Evolutionary conservation across 2,797 vertebrate species (phyloP).

Genomic region (Podargus strigoides): DNA sequence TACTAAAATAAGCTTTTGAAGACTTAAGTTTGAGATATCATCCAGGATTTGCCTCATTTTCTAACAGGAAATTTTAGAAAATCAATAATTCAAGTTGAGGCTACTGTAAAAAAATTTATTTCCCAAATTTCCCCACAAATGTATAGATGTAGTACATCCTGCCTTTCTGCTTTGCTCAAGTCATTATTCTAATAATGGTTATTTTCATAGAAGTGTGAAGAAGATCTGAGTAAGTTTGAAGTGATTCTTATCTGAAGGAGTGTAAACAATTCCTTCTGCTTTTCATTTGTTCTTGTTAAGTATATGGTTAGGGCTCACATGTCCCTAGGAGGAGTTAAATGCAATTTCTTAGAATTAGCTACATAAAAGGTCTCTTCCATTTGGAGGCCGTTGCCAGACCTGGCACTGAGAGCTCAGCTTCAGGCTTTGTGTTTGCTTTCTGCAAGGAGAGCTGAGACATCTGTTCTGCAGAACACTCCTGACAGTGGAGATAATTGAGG

Average conservation of each 20-base stretch:
- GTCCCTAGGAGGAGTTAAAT: background rate
- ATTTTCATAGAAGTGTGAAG: background rate
- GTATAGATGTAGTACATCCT: background rate
- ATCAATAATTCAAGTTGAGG: background rate
- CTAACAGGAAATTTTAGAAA: background rate
- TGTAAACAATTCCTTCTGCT: background rate
- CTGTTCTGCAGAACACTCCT: background rate
- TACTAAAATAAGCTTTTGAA: background rate
- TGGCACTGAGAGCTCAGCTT: background rate
- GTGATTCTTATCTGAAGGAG: background rate
- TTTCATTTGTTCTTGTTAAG: background rate
- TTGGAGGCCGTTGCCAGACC: background rate
- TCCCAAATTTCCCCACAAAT: background rate
- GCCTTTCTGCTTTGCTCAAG: background rate
- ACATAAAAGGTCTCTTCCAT: background rate
- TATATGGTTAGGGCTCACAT: background rate
- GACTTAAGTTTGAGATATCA: background rate
- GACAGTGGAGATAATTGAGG: background rate
- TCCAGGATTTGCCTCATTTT: background rate
- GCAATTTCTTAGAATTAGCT: background rate
- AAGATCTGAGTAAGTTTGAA: background rate
- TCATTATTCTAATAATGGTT: background rate
- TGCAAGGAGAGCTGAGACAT: fast-evolving
- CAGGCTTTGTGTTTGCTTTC: background rate
- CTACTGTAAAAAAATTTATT: background rate